Percentiles rank a stretch among this genome's conserved stretches.
These are phyloP conservation scores for Acheta domesticus DNA, from an alignment of 2,888 invertebrate species.

Conservation along the genomic window DNA sequence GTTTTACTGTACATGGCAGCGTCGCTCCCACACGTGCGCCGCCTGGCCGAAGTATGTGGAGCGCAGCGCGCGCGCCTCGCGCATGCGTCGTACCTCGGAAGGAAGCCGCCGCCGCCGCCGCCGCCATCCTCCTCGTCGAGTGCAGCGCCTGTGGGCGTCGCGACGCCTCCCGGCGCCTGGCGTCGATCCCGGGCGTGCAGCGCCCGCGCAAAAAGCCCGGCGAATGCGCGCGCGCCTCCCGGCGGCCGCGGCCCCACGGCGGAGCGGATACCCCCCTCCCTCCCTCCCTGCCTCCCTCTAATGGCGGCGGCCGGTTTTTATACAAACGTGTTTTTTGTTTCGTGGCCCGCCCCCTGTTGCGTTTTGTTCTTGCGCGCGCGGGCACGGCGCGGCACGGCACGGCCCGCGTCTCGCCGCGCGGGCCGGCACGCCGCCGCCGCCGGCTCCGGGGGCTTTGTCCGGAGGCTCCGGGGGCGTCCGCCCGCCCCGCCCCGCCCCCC, in stretches of 20 bases:
- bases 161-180: not conserved
- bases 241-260: not conserved
- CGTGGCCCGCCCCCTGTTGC: not conserved
- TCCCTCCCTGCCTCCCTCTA: no score
- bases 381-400: not conserved
- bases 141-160: no score
- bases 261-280: not conserved
- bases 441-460: not conserved
- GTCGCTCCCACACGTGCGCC: no score
- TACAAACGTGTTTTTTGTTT: conserved; percentile 1
- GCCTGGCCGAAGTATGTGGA: no score
- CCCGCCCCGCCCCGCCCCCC: not conserved
- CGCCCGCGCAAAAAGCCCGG: not conserved
- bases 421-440: not conserved
- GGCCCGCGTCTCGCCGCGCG: not conserved
- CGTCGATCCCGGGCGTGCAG: not conserved
- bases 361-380: conserved; percentile 7
- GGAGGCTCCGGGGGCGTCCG: not conserved
- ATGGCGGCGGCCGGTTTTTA: conserved; percentile 9
- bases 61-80: no score
- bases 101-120: no score
- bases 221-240: conserved; percentile 4
- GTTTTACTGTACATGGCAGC: no score
- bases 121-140: no score
- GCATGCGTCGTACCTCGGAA: no score